These are phyloP conservation scores for Garra rufa DNA, from an alignment of 2,113 vertebrate genomes.

Conservation along the genomic window DNA sequence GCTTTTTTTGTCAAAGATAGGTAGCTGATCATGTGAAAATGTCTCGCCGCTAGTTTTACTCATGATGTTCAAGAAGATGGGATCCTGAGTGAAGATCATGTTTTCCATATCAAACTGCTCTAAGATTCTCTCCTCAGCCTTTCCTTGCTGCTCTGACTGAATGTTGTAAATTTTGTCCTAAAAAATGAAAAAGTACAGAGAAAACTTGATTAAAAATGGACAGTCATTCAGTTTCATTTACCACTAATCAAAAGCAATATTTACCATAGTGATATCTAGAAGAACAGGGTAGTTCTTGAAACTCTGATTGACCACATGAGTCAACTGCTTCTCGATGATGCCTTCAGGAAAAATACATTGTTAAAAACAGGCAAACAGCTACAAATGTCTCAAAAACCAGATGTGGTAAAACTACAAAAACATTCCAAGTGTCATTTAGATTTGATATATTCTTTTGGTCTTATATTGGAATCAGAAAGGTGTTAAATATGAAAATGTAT, in stretches of 20 bases:
- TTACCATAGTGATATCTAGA: constrained; percentile 52
- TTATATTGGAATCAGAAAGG: too few species aligned
- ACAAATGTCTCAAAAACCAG: background rate
- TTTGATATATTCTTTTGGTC: background rate
- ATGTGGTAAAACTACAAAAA: background rate
- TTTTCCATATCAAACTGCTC: constrained; percentile 64
- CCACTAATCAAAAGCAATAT: background rate
- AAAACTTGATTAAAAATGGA: background rate
- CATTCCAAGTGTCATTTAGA: background rate
- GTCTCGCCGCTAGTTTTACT: background rate
- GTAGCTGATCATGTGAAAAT: constrained; percentile 27
- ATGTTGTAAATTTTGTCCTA: constrained; percentile 60
- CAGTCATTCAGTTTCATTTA: background rate
- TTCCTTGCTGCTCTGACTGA: constrained; percentile 53
- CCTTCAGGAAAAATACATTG: constrained; percentile 34
- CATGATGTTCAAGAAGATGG: constrained; percentile 46
- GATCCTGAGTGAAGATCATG: constrained; percentile 60
- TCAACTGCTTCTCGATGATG: constrained; percentile 49
- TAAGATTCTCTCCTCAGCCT: constrained; percentile 53
- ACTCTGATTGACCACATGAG: constrained; percentile 40
- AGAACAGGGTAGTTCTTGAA: constrained; percentile 54
- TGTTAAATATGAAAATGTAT: background rate
- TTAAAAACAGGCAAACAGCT: background rate
- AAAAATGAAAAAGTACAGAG: background rate
- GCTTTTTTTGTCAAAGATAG: constrained; percentile 11